Base-by-base conservation (phyloP, 2,888 invertebrate genomes). In the Eupsilia transversa region DNA sequence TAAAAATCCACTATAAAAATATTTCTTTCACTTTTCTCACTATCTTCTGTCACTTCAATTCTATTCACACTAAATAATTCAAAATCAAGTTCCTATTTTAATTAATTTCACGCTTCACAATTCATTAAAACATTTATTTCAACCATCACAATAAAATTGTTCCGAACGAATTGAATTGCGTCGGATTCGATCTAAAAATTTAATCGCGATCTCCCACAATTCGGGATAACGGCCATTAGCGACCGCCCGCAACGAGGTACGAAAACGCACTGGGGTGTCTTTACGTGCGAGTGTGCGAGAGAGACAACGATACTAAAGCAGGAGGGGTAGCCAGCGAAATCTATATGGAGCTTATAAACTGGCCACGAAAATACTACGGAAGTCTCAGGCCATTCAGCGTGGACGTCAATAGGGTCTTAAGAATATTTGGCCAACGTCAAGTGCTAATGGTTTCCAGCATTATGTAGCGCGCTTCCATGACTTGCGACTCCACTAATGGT, bases 221-320 rank as follows among this genome's bases (percentile, higher is more conserved):
- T 84, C 75, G 52, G 57, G 68, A 71, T 65, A 60, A 60, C 30
- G 38, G 56, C 82, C 70, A 80, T 68, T 79, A 80, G 81, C 93
- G 91, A 89, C 91, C 88, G 77, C 30, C 74, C 89, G 77, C 83
- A 81, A 77, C 86, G 88, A 88, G 65, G 72, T 86, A 85, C 90
- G 84, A 88, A 90, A 92, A 91, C 93, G 93, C 93, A 95, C 94
- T 95, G 92, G 90, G 90, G 90, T 90, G 86, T 82, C 84, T 88
- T 79, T 82, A 88, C 86, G 88, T 87, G 83, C 86, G 86, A 78
- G 80, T 74, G 91, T 84, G 91, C 70, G 90, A 94, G 85, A 78
- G 93, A 91, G 92, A 93, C 87, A 86, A 83, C 86, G 82, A 87
- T 86, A 85, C 65, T 79, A 74, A 86, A 85, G 87, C 85, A 86